Base-by-base conservation (phyloP, 2,113 vertebrate species). In the Gnathonemus echidnorhynchus region DNA sequence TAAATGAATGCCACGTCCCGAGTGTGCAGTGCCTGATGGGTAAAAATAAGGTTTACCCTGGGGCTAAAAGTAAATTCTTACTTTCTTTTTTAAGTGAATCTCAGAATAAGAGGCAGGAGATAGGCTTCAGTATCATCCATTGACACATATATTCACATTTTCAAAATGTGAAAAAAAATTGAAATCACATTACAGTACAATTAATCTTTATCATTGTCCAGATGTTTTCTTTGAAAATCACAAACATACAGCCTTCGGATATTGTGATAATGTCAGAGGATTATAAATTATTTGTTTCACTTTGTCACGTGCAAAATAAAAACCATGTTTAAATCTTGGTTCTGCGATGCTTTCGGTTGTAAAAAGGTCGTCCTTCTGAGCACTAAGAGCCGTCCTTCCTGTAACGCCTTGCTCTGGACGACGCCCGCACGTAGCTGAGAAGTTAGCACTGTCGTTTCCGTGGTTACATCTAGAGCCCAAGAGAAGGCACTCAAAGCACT, bases 361-460 rank as follows among this genome's bases (percentile, higher is more conserved):
- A 52, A 70, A 31, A 70, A 27, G 45, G 42, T 11, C 24, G 11
- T 50, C 50, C 24, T 53, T 5, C 24, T 53, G 31, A 53, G 50
- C 10, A 45, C 56, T 24, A 88, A 58, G 19, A 39, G 87, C 15
- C 70, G 83, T 13, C 49, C 35, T 19, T 15, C n/a, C n/a, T 50
- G 3, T 15, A 19, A 89, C n/a, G 24, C 49, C 88, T 86, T 86
- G 49, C 42, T 62, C 21, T 21, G 45, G 50, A 89, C 21, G 19
- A 49, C 13, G 10, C 84, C 74, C 39, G 27, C 48, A 31, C 21
- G 48, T 24, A 49, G 45, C 24, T 31, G 42, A 90, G 70, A 87
- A 84, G 89, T 90, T 86, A 86, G 31, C 39, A 2, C 89, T 19
- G 48, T 70, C 62, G 58, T 90, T 87, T 90, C 89, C 45, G 49